Percentiles rank a stretch among this genome's conserved stretches.
Conservation (phyloP, 1,140 invertebrate species). For the Nasonia vitripennis region DNA sequence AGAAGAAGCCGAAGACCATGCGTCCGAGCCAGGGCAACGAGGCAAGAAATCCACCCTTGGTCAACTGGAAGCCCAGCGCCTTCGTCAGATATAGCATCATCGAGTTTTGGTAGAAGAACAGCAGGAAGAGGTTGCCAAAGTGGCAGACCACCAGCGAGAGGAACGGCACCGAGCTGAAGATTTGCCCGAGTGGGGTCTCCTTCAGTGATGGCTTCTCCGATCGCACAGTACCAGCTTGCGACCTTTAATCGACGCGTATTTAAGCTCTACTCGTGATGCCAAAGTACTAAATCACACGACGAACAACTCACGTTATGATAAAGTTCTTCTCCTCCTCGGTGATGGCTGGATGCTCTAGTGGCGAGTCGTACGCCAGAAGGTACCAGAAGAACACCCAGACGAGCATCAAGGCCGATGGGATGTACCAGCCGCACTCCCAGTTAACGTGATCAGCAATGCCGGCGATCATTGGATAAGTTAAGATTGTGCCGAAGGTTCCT, state of each 20-base stretch:
- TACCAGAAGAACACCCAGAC: constrained; percentile 80
- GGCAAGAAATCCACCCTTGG: constrained; percentile 79
- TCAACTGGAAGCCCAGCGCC: constrained; percentile 87
- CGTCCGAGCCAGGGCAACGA: constrained; percentile 80
- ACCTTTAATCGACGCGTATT: constrained; percentile 47
- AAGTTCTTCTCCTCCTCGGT: constrained; percentile 83
- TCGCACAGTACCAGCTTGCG: constrained; percentile 59
- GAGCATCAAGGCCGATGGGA: constrained; percentile 79
- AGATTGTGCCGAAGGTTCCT: constrained; percentile 84
- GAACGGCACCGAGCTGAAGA: constrained; percentile 81
- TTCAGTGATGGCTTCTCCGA: constrained; percentile 55
- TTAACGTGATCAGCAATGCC: constrained; percentile 78
- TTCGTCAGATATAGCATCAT: constrained; percentile 79
- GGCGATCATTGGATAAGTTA: constrained; percentile 83
- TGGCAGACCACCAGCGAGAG: constrained; percentile 79
- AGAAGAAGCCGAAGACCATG: constrained; percentile 80
- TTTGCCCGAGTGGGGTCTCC: constrained; percentile 64
- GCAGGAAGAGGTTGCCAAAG: constrained; percentile 83
- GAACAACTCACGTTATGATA: constrained; percentile 76
- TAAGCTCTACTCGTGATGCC: too few species aligned
- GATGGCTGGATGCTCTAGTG: constrained; percentile 84
- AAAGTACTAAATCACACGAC: background rate
- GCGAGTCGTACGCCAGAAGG: constrained; percentile 80
- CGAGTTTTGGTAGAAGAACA: constrained; percentile 90
- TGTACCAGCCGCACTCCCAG: constrained; percentile 84